Evolutionary conservation across 2,888 invertebrate species (phyloP).

Genomic region (Agonopterix alstromeriana): DNA sequence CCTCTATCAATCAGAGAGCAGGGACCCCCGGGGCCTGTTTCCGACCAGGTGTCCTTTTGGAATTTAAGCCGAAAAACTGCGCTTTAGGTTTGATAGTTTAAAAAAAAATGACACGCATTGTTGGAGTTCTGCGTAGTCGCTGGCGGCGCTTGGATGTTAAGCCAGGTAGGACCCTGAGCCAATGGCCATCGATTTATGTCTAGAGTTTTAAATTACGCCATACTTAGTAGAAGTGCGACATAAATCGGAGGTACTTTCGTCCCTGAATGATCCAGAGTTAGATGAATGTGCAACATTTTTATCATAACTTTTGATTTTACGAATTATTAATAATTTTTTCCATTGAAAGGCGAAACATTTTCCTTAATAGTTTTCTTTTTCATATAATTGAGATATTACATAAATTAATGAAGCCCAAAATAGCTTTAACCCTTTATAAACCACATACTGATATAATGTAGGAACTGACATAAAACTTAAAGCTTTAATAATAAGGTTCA

Average conservation of each 20-base stretch:
- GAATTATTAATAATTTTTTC: too few relatives aligned
- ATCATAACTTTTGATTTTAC: too few relatives aligned
- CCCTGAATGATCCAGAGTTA: too few relatives aligned
- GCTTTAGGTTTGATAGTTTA: constrained; percentile 49
- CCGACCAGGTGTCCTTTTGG: constrained; percentile 75
- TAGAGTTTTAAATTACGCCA: constrained; percentile 22
- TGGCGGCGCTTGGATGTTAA: constrained; percentile 28
- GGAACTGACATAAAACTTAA: too few relatives aligned
- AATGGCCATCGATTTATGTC: constrained; percentile 24
- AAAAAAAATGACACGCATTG: constrained; percentile 65
- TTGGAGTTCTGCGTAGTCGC: constrained; percentile 62
- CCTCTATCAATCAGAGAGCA: constrained; percentile 64
- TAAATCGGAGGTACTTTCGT: not conserved
- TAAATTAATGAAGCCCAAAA: too few relatives aligned
- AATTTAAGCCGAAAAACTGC: constrained; percentile 71
- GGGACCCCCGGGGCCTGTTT: constrained; percentile 71
- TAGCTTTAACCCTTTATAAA: too few relatives aligned
- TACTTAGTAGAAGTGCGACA: constrained; percentile 8
- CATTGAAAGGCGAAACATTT: too few relatives aligned
- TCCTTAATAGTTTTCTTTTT: too few relatives aligned
- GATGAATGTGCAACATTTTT: too few relatives aligned
- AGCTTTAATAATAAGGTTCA: too few relatives aligned
- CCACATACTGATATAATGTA: too few relatives aligned
- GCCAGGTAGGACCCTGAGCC: constrained; percentile 46
- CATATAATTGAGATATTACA: too few relatives aligned